phyloP scores from a whole-genome alignment of 2,888 invertebrate genomes.

The Cenopis cana region DNA sequence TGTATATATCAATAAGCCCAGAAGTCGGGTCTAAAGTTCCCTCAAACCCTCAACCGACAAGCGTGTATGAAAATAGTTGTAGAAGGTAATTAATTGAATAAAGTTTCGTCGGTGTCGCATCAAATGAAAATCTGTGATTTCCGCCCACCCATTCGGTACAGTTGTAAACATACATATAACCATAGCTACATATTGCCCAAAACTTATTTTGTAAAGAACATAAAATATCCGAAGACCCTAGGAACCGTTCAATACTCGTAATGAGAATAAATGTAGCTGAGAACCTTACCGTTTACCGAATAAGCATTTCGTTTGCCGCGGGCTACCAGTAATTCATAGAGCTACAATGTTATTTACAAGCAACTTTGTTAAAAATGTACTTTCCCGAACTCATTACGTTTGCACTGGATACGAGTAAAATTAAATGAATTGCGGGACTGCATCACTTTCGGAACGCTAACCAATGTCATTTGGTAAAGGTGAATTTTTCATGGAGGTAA shows the following conservation, averaged over 20 bases:
- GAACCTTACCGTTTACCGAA: conserved; percentile 69
- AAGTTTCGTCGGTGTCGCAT: not conserved
- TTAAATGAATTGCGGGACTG: conserved; percentile 25
- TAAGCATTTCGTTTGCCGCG: conserved; percentile 63
- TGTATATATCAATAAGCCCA: not conserved
- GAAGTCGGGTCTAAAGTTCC: not conserved
- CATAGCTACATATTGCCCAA: conserved; percentile 46
- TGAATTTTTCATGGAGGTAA: conserved; percentile 35
- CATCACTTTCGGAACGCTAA: conserved; percentile 24
- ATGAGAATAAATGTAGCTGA: conserved; percentile 75
- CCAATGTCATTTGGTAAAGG: conserved; percentile 38
- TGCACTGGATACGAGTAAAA: conserved; percentile 19
- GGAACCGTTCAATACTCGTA: conserved; percentile 69
- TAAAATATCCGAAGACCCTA: conserved; percentile 56
- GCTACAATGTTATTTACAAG: conserved; percentile 35
- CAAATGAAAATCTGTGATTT: not conserved
- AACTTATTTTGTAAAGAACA: conserved; percentile 59
- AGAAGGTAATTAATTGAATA: not conserved
- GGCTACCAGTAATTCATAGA: conserved; percentile 66
- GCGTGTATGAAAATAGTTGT: not conserved
- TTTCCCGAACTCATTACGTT: conserved; percentile 31
- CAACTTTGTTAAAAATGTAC: conserved; percentile 29
- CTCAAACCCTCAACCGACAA: too few relatives aligned
- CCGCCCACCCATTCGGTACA: not conserved
- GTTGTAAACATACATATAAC: not conserved